Base-by-base conservation (phyloP, 2,888 invertebrate species). In the Perithous albicinctus region DNA sequence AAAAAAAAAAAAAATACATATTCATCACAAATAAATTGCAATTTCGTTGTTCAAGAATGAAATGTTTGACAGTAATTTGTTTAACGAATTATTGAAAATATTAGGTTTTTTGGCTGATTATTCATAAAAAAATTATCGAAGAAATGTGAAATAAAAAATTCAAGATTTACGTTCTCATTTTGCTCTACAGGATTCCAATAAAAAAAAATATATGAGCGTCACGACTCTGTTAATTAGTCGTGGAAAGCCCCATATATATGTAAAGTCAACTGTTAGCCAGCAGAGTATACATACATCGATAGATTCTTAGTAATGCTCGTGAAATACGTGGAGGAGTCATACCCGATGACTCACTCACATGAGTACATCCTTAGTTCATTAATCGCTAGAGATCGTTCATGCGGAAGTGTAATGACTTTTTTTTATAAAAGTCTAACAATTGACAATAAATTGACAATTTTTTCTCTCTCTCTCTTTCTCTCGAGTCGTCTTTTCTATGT, bases 321-420 rank as follows among this genome's bases (percentile, higher is more conserved):
- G 74, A 64, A 84, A 84, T 84, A 84, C 84, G 76, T 20, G 73
- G 84, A 82, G 82, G 73, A 84, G 67, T 78, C 81, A 80, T 80
- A 77, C 69, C 48, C 73, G 73, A 78, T 81, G 81, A 61, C 23
- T 61, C 35, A 61, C 61, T 38, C 61, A 38, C 20, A 20, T 8
- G 10, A n/a, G n/a, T n/a, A n/a, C 35, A 35, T 61, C 41, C 20
- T 38, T 61, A 20, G 38, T 61, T 61, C 41, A 61, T 61, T 61
- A 38, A 20, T 61, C 61, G 35, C 15, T 23, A 20, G 38, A 38
- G 15, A 20, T 32, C 35, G 20, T 20, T 35, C n/a, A 20, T 38
- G 0, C 61, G 41, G 12, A 38, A 41, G 29, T 38, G 35, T 15
- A 18, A 61, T 12, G 8, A 32, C 2, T n/a, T 59, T 38, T 41